Base-by-base conservation (phyloP, 2,797 vertebrate genomes). In the Smutsia temminckii region DNA sequence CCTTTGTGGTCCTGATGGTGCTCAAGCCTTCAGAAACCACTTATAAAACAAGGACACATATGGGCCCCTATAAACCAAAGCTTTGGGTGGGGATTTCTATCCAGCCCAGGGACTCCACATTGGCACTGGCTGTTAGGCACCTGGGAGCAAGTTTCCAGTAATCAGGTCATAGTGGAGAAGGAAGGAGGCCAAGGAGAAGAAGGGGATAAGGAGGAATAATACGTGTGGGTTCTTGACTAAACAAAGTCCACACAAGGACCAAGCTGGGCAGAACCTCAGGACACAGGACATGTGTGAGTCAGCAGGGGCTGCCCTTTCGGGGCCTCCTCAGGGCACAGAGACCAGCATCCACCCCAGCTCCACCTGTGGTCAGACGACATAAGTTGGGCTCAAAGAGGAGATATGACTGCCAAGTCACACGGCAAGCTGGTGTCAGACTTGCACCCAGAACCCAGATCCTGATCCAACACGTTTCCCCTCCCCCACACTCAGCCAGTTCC, bases 251-350 rank as follows among this genome's bases (percentile, higher is more conserved):
- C 37, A 27, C 1, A 34, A 32, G 32, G 21, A 14, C n/a, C 32
- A 42, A 74, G 23, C 18, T 8, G 46, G 34, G 49, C 10, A 59
- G 66, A 25, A 6, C 37, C 66, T 57, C 9, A 9, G 51, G 46
- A 64, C 1, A 1, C 51, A 46, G 59, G 20, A 40, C 18, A 10
- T 14, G 29, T 14, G 29, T 5, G 5, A 0, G 12, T 20, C 10
- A 40, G 32, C 46, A 34, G 75, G 27, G 12, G 0, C 11, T 14
- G 32, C 12, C 17, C 25, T 18, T n/a, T 37, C 74, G 25, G 20
- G 40, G 42, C 29, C 20, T 89, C 42, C 12, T 12, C 0, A 14
- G 11, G 6, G 1, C 68, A 53, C 3, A 1, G 78, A 46, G 20
- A 74, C 61, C 27, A 29, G 55, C 29, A 46, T 53, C 46, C 32